Evolutionary conservation across 2,797 vertebrate genomes (phyloP), one percentile per base, ranked within the genome.

Genomic region (Danio tinwini): DNA sequence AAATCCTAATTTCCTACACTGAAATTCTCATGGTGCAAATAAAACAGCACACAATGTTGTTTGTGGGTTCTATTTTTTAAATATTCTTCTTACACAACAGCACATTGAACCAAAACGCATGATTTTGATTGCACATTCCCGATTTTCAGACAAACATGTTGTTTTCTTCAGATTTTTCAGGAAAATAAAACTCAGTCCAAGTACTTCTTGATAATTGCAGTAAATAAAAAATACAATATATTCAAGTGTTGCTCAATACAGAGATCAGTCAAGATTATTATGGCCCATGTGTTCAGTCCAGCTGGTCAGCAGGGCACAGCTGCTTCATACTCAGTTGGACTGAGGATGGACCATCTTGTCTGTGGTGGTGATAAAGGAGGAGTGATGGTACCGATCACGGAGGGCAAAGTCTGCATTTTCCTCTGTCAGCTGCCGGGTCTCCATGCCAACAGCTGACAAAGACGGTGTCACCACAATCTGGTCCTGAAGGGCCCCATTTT

Each of bases 361-460:
- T 17, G 84, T 84, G 58, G 89, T 92, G 63, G 89, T 92, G 55
- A 95, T 86, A 74, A 93, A 87, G 0, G 94, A 98, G 55, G 96
- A 97, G 69, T 94, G 96, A 90, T 99, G 98, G 83, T 94, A 96
- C 67, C 95, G 96, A 83, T 96, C 95, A 52, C 97, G 94, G 0
- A 94, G 92, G 76, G 98, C 96, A 0, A 99, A 99, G 91, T 99
- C 98, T 0, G 90, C 81, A 0, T 99, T 99, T 90, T 99, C 97
- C 88, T 98, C 92, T 0, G 97, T 99, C 87, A 99, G 92, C 90
- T 99, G 98, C 40, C 91, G 95, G 88, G 96, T 98, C 92, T 93
- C 93, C 93, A 96, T 90, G 75, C 94, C 95, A 19, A 99, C 93
- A 73, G 88, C 89, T 1, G 90, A 91, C 87, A 96, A 90, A 86